Base-by-base conservation (phyloP, 2,113 vertebrate genomes). In the Pycnonotus jocosus region DNA sequence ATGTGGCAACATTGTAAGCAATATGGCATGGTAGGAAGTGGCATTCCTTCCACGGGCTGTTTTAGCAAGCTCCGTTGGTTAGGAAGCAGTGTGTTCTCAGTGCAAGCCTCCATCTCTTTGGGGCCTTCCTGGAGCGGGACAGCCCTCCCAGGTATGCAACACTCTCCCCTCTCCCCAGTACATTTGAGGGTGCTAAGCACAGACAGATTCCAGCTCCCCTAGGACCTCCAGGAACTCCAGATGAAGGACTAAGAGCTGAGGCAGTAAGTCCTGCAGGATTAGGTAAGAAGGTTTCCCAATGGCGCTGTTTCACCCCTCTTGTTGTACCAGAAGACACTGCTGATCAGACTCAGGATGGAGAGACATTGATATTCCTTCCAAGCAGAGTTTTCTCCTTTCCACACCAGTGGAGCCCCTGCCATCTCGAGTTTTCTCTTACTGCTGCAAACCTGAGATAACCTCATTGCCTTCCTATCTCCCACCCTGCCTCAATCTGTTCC, bases 31-130 rank as follows among this genome's bases (percentile, higher is more conserved):
- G 27, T 25, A 33, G 42, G 62, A 71, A 77, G 68, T 2, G 58
- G 11, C 19, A 0, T 47, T 54, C 66, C 12, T 60, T 66, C 37
- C 40, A 11, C 0, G 0, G 74, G 19, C 45, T 70, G 3, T 12
- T 35, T 37, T 15, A 65, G 42, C 57, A 58, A 68, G 23, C 21
- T 17, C 24, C n/a, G 5, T 11, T 14, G 61, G 30, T 42, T 8
- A 33, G 33, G 33, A 38, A 74, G 65, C 24, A 20, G 9, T 33
- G 15, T 2, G 5, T 22, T 85, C 56, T 35, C 3, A 0, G 13
- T 20, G 35, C 60, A 31, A 81, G 30, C 18, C 33, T 44, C 9
- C 6, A 2, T 19, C n/a, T 44, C 58, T 23, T 31, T 16, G 17
- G 25, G 14, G 28, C 33, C 15, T 81, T 65, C 28, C 21, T 31